These are phyloP conservation scores for Acleris laterana DNA, from an alignment of 2,888 invertebrate species.

Conservation along the genomic window DNA sequence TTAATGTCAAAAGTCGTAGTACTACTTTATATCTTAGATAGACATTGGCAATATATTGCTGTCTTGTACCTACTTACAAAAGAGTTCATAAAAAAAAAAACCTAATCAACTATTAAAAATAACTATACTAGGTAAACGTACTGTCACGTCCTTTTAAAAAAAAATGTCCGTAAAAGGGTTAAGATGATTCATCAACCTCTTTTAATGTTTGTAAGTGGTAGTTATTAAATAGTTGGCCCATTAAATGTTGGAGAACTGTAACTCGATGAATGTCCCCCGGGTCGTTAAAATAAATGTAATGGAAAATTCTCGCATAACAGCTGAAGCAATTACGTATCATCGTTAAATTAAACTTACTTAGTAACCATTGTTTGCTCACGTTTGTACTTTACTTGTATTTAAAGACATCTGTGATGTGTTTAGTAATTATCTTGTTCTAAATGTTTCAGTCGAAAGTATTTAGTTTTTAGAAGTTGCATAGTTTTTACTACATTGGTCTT, in stretches of 20 bases:
- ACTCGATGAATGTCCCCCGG: slow-evolving; percentile 15
- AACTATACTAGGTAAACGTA: too few species aligned
- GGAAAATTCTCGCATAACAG: slow-evolving; percentile 29
- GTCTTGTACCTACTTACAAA: too few species aligned
- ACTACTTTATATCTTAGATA: too few species aligned
- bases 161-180: too few species aligned
- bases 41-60: too few species aligned
- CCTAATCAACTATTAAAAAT: too few species aligned
- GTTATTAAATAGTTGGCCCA: slow-evolving; percentile 29
- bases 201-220: slow-evolving; percentile 12
- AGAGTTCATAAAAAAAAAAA: too few species aligned
- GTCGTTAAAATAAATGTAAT: slow-evolving; percentile 32
- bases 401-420: not conserved
- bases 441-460: too few species aligned
- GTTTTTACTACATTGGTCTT: too few species aligned
- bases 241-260: slow-evolving; percentile 20
- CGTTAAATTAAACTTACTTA: slow-evolving; percentile 21
- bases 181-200: not conserved
- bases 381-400: not conserved
- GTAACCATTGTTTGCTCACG: not conserved
- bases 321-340: slow-evolving; percentile 12
- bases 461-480: too few species aligned
- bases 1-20: too few species aligned
- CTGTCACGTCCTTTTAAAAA: too few species aligned
- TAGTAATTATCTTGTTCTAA: not conserved